Evolutionary conservation across 2,113 vertebrate genomes (phyloP), one percentile per base, ranked within the genome.

Genomic region (Electrona antarctica): DNA sequence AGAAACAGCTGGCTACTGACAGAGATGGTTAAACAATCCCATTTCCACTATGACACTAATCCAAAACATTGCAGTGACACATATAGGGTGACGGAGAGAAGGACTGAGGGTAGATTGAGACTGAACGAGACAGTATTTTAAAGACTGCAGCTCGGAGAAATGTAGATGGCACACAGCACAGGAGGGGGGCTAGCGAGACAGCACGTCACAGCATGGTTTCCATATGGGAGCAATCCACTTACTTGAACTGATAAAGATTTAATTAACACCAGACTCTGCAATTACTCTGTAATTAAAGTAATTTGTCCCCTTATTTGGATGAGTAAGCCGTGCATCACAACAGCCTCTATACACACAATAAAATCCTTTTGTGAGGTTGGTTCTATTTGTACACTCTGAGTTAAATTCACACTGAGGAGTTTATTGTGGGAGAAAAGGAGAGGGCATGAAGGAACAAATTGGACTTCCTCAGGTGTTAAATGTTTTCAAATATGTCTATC

Each of bases 241-340:
- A 95, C 95, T 96, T 96, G 93, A 96, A 98, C 95, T 96, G 97
- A 98, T 97, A 94, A 96, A 97, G 96, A 97, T 98, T 98, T 98
- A 98, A 99, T 98, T 97, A 97, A 94, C 96, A 93, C 94, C 92
- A 93, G 94, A 95, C 94, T 94, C 92, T 90, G 95, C 96, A 97
- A 97, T 97, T 96, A 98, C 95, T 95, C 94, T 89, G 92, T 97
- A 97, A 97, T 98, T 98, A 98, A 97, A 97, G 95, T 97, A 92
- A 98, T 98, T 96, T 97, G 94, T 92, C 94, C 95, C 91, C 95
- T 96, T 94, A 92, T 96, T 96, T 95, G 76, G 84, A 94, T 95
- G 95, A 94, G 94, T 90, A 82, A 95, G 94, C 94, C 95, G 88
- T 92, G 93, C 60, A 67, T 73, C 63, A 68, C 79, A 73, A 79